Percentiles rank a stretch among this genome's conserved stretches.
phyloP scores from a whole-genome alignment of 2,113 vertebrate species.

The Myocastor coypus region DNA sequence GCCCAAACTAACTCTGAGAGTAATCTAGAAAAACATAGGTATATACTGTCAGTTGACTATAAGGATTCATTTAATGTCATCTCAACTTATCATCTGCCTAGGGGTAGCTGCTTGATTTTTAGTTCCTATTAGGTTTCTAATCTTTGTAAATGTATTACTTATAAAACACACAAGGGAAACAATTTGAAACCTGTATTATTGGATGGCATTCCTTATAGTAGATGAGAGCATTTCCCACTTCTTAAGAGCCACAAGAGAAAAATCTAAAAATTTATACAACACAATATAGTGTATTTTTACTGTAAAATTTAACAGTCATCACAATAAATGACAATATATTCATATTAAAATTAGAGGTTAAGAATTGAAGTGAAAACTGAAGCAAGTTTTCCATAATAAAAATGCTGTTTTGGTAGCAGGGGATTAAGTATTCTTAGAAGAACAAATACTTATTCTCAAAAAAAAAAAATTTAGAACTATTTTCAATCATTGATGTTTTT shows the following conservation, averaged over 20 bases:
- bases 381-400: no score
- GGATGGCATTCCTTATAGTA: background rate
- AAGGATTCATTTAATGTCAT: background rate
- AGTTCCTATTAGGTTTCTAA: background rate
- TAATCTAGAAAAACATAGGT: slow-evolving; percentile 46
- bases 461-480: no score
- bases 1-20: slow-evolving; percentile 2
- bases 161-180: background rate
- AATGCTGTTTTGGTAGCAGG: no score
- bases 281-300: background rate
- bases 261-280: background rate
- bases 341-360: background rate
- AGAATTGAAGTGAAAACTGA: background rate
- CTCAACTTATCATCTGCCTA: background rate
- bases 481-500: no score
- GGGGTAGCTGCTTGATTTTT: background rate
- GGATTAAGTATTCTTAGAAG: no score
- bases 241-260: background rate
- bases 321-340: background rate
- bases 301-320: background rate
- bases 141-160: background rate
- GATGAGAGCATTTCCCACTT: background rate
- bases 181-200: background rate
- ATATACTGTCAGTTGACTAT: background rate
- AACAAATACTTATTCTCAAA: no score